phyloP scores from a whole-genome alignment of 2,888 invertebrate genomes.

The Chloroclysta siterata region DNA sequence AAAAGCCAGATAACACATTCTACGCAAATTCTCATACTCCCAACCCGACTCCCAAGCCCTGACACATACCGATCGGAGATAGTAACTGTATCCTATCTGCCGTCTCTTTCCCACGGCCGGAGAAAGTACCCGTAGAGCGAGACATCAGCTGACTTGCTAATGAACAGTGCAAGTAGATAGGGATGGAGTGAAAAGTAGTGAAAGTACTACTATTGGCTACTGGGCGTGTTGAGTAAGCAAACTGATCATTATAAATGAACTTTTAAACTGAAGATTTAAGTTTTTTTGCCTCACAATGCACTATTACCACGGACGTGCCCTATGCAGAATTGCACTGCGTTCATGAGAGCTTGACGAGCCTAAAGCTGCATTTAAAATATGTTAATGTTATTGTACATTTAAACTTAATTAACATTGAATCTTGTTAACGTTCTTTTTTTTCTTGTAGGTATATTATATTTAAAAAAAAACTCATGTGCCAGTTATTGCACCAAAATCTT shows the following conservation, averaged over 20 bases:
- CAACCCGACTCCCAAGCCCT: constrained; percentile 14
- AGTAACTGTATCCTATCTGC: constrained; percentile 38
- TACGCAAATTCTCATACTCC: background rate
- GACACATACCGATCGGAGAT: constrained; percentile 63
- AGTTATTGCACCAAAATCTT: too few relatives aligned
- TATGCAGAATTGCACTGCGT: too few relatives aligned
- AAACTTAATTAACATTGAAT: too few relatives aligned
- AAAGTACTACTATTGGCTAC: constrained; percentile 53
- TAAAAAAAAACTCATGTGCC: too few relatives aligned
- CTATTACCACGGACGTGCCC: too few relatives aligned
- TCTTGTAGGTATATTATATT: too few relatives aligned
- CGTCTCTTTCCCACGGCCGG: constrained; percentile 52
- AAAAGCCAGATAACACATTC: background rate
- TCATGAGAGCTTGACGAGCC: too few relatives aligned
- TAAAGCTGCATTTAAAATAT: too few relatives aligned
- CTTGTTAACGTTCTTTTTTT: too few relatives aligned
- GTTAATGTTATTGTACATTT: too few relatives aligned
- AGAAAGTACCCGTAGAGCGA: constrained; percentile 56
- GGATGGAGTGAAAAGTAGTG: constrained; percentile 58
- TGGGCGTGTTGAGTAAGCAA: constrained; percentile 38
- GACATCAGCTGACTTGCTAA: constrained; percentile 60
- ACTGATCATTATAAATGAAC: constrained; percentile 8
- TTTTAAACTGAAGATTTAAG: background rate
- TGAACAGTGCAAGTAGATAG: constrained; percentile 59
- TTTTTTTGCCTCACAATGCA: too few relatives aligned